Evolutionary conservation across 2,888 invertebrate species (phyloP), one percentile per base, ranked within the genome.

Genomic region (Odontothrips loti): DNA sequence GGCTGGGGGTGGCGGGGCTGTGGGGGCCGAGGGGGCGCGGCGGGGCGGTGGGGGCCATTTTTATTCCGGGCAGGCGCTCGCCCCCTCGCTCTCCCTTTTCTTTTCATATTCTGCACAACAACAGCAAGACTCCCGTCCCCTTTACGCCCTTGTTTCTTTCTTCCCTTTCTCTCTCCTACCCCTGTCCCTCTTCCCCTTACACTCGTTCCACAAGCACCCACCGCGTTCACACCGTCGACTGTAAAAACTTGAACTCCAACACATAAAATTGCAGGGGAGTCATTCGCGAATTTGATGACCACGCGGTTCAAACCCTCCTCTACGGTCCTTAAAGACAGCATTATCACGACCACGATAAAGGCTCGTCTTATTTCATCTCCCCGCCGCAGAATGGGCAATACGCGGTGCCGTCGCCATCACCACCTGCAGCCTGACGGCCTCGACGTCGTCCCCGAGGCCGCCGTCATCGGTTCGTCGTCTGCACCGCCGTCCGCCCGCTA

Each of bases 21-120:
- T 6, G 6, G 34, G 34, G 34, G 34, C 34, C 34, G 3, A 4
- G 58, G 0, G 58, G 17, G 9, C 1, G 23, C 68, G 8, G 68
- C 23, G 68, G 63, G 68, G 4, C 23, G n/a, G 68, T 9, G 8
- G 11, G 8, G 23, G 68, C 68, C n/a, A 23, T 68, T 68, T 68
- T 68, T 68, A 68, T 68, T 68, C 68, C 11, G 68, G 68, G 27
- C 23, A 68, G 68, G 68, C 68, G 8, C 68, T 9, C 63, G 34
- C 34, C 63, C 9, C 63, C 9, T 10, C 63, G 63, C n/a, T 23
- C 68, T 23, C 68, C 58, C 34, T 43, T 58, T 58, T 58, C 58
- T 58, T 58, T 58, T 58, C 58, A 58, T 58, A 58, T 58, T 58
- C 58, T 58, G 58, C 58, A 58, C 58, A 58, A n/a, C 58, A 58